Conservation (phyloP, 1,140 invertebrate genomes). For the Coptotermes formosanus region DNA sequence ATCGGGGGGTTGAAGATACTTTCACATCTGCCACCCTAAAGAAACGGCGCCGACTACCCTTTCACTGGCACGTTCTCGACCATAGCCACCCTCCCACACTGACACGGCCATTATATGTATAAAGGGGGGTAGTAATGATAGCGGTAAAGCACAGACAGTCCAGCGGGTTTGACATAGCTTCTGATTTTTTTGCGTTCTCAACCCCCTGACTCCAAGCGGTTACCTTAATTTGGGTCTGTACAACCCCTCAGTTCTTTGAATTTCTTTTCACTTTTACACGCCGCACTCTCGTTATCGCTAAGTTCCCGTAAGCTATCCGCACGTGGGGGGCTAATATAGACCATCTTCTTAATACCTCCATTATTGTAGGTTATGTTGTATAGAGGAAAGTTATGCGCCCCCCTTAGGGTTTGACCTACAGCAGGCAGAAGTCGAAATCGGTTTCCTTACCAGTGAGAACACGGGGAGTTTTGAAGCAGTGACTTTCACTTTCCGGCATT, state of each 20-base stretch:
- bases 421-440: neutral
- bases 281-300: neutral
- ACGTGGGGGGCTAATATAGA: neutral
- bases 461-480: too few species aligned
- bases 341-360: neutral
- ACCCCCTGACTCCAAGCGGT: neutral
- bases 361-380: neutral
- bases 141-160: neutral
- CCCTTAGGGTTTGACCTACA: neutral
- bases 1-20: neutral
- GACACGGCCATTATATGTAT: neutral
- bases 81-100: neutral
- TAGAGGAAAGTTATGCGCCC: neutral
- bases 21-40: conserved; percentile 4
- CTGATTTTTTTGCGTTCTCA: neutral
- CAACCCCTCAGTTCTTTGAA: neutral
- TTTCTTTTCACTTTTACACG: neutral
- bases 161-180: neutral
- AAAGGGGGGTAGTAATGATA: neutral
- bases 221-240: neutral
- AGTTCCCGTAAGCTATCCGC: neutral
- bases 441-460: neutral
- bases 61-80: neutral
- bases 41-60: neutral
- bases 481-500: too few species aligned